Percentiles rank a stretch among this genome's conserved stretches.
phyloP scores from a whole-genome alignment of 2,113 vertebrate species.

The Echinops telfairi region DNA sequence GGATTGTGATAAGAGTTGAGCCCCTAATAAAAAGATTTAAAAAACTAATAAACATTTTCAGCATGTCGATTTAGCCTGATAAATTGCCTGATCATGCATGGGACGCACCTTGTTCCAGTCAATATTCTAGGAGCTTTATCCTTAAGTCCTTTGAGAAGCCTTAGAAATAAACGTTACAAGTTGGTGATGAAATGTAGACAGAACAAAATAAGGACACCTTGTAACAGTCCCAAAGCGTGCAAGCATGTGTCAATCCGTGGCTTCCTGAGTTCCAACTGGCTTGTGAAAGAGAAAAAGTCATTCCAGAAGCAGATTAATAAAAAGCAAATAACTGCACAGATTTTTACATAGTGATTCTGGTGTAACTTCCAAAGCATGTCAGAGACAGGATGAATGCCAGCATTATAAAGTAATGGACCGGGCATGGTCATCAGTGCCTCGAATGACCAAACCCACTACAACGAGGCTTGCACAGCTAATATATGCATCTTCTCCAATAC shows the following conservation, averaged over 20 bases:
- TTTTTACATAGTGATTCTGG: constrained; percentile 32
- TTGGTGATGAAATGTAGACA: constrained; percentile 6
- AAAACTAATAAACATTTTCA: too few species aligned
- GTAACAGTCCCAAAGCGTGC: background rate
- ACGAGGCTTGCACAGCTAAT: background rate
- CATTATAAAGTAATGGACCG: too few species aligned
- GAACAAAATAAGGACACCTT: background rate
- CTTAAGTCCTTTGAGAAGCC: background rate
- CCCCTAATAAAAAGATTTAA: too few species aligned
- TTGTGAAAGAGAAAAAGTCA: background rate
- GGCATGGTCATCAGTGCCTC: too few species aligned
- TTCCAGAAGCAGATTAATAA: background rate
- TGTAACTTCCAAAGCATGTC: background rate
- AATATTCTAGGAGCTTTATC: background rate
- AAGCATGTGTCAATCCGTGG: background rate
- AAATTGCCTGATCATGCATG: background rate
- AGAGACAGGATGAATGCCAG: too few species aligned
- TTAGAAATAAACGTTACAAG: background rate
- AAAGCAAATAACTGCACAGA: constrained; percentile 1
- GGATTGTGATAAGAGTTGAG: too few species aligned
- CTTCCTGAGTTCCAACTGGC: constrained; percentile 1
- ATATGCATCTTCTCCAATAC: background rate
- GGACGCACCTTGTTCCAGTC: background rate
- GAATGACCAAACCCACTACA: too few species aligned
- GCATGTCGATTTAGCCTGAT: background rate